Base-by-base conservation (phyloP, 1,140 invertebrate genomes). In the Diabrotica virgifera region DNA sequence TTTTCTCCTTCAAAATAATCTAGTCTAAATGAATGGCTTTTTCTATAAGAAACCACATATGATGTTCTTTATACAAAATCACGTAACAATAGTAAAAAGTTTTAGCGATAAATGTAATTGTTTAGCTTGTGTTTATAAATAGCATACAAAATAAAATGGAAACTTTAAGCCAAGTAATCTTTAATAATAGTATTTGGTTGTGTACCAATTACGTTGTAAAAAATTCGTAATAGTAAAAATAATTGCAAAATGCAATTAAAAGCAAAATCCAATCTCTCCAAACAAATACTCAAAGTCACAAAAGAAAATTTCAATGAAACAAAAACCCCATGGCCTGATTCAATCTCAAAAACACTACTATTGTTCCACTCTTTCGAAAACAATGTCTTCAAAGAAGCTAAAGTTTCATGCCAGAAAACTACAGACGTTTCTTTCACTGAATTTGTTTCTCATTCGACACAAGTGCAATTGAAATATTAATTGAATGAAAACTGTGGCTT, bases 381-480 rank as follows among this genome's bases (percentile, higher is more conserved):
- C 67, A 66, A 69, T 71, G 62, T 67, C 61, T 58, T 64, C 65
- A 67, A 67, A 70, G 62, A 61, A 64, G 38, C 52, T 40, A 50
- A 62, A 52, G 60, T 67, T 63, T 53, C 59, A 14, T 63, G 40
- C 52, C 52, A 38, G 46, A 66, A 66, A 66, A 66, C 67, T 70
- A 64, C 65, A 70, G 63, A 65, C 68, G 64, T 62, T 69, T 66
- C 58, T 63, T 63, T 67, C 52, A 35, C 59, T 66, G 65, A 70
- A 67, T 71, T 69, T 63, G 64, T 64, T 71, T 67, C 70, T 67
- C 54, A 71, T 66, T 69, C 64, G 70, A 64, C 67, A 68, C 68
- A 55, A 67, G 59, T 68, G 56, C 72, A 70, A 67, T 70, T 72
- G 72, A 70, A 67, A 74, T 66, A 66, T 69, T 67, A 70, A 73